Evolutionary conservation across 2,797 vertebrate genomes (phyloP), one percentile per base, ranked within the genome.

Genomic region (Paedocypris micromegethes): DNA sequence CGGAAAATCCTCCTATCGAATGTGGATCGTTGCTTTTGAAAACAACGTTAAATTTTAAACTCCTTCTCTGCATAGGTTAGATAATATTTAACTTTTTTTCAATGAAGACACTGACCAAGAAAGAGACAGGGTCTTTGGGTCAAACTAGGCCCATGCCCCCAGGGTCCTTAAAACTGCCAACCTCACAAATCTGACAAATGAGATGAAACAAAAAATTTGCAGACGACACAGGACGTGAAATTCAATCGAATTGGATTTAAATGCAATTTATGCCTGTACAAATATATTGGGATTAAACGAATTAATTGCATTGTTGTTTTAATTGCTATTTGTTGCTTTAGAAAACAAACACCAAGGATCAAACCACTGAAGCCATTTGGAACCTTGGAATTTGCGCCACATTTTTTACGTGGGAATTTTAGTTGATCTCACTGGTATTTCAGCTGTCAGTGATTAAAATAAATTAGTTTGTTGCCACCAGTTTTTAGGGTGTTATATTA

Each of bases 1-100:
- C 23, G 23, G 23, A 23, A 23, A 23, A 23, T 23, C 23, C 23
- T 23, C 23, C 23, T 23, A 23, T 23, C 23, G 59, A 46, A 67
- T 72, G 66, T 70, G 48, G 38, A 56, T 39, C n/a, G 60, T 51
- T 83, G 83, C 80, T 48, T 78, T 84, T 75, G 83, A 75, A 83
- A 72, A 77, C 79, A 84, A 81, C 87, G 94, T 94, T 96, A 96
- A 95, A 95, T 89, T 92, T 92, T 94, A 94, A 92, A 90, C 83
- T 81, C 81, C 83, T 71, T 37, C 70, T 47, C n/a, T 79, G 83
- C 68, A 52, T 60, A 39, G 67, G 73, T 44, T 54, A 78, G 84
- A 80, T 87, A 87, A 91, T 87, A 83, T 90, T 93, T 89, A 92
- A 93, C 89, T 78, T 80, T 50, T 70, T 78, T 69, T 89, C 86